Evolutionary conservation across 1,140 invertebrate species (phyloP).

Genomic region (Drosophila yakuba): DNA sequence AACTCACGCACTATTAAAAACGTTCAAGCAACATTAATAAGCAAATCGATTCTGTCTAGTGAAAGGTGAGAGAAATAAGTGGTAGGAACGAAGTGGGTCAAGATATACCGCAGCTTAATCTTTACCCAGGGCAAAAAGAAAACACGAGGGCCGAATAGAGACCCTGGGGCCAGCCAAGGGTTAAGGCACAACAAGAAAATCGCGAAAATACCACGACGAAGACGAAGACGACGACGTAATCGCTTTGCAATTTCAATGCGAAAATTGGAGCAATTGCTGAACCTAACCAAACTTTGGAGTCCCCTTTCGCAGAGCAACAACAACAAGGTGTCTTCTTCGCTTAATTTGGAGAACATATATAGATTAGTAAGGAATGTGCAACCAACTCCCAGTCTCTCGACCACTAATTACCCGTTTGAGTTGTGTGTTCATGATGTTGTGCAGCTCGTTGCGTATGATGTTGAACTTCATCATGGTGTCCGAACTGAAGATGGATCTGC

Average conservation of each 20-base stretch:
- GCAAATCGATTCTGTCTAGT: conserved; percentile 4
- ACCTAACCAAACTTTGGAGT: conserved; percentile 72
- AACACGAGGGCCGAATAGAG: conserved; percentile 13
- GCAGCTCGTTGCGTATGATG: conserved; percentile 97
- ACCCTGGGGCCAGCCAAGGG: conserved; percentile 47
- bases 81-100: conserved; percentile 53
- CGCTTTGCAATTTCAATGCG: conserved; percentile 73
- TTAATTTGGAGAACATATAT: conserved; percentile 41
- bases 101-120: conserved; percentile 36
- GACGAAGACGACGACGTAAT: conserved; percentile 70
- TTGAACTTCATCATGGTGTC: conserved; percentile 99
- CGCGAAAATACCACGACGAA: conserved; percentile 39
- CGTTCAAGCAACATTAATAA: not conserved
- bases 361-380: conserved; percentile 50
- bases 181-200: conserved; percentile 64
- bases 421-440: conserved; percentile 98
- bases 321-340: conserved; percentile 23
- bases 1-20: not conserved
- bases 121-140: conserved; percentile 11
- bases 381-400: not conserved
- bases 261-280: conserved; percentile 61
- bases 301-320: conserved; percentile 17
- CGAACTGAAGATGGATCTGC: conserved; percentile 96
- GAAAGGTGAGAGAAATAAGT: conserved; percentile 21
- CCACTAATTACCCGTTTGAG: conserved; percentile 94